These are phyloP conservation scores for Leucoraja erinaceus DNA, from an alignment of 2,113 vertebrate species.

Conservation along the genomic window DNA sequence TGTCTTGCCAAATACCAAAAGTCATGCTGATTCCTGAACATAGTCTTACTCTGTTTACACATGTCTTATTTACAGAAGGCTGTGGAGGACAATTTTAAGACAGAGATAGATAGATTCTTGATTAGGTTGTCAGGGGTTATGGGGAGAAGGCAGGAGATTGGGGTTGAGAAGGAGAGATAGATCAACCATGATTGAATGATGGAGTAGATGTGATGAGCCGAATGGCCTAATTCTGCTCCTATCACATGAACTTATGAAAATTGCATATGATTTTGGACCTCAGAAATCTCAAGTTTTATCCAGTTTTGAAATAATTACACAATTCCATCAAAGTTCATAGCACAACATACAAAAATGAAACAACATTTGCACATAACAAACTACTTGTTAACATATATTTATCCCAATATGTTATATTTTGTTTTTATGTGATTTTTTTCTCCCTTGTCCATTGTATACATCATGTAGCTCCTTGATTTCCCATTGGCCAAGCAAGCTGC, in stretches of 20 bases:
- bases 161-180: too few species aligned
- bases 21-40: background rate
- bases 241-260: too few species aligned
- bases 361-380: too few species aligned
- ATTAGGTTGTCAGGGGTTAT: too few species aligned
- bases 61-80: background rate
- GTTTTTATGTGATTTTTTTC: background rate
- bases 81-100: too few species aligned
- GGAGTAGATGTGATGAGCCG: too few species aligned
- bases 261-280: background rate
- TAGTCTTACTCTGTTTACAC: background rate
- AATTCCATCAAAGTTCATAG: background rate
- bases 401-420: background rate
- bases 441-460: background rate
- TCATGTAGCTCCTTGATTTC: background rate
- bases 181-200: too few species aligned
- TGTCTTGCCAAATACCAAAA: background rate
- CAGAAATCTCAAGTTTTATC: background rate
- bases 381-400: too few species aligned
- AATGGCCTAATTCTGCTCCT: too few species aligned
- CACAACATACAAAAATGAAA: too few species aligned
- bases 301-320: background rate
- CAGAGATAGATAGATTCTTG: too few species aligned
- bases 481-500: background rate
- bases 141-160: too few species aligned